These are phyloP conservation scores for Phaenicophaeus curvirostris DNA, from an alignment of 2,797 vertebrate genomes.

Conservation along the genomic window DNA sequence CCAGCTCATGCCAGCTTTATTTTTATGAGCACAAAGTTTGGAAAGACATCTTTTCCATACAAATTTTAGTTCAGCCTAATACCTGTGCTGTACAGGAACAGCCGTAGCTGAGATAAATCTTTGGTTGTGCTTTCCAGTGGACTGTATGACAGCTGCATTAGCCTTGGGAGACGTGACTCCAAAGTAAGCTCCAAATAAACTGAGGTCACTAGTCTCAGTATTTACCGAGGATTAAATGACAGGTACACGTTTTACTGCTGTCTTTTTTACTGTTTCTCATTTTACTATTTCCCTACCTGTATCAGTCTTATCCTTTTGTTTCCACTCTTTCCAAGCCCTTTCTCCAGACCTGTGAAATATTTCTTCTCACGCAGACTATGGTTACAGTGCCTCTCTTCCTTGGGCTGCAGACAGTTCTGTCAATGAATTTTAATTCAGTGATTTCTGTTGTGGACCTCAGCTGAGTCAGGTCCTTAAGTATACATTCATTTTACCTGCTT, in stretches of 20 bases:
- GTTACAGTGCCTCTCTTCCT: background rate
- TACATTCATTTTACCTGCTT: background rate
- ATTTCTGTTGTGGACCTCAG: background rate
- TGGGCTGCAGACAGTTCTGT: background rate
- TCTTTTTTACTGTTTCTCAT: conserved; percentile 44
- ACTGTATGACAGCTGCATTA: background rate
- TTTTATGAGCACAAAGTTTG: background rate
- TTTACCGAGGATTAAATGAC: conserved; percentile 52
- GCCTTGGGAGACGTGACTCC: background rate
- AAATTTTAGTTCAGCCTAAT: background rate
- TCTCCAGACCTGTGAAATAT: background rate
- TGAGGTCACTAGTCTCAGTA: background rate
- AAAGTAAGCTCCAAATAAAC: background rate
- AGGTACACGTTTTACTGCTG: conserved; percentile 57
- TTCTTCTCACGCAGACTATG: background rate
- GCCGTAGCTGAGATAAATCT: background rate
- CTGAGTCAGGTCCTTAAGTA: background rate
- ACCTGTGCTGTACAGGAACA: background rate
- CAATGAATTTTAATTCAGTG: background rate
- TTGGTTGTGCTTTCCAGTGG: background rate
- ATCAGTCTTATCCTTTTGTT: background rate
- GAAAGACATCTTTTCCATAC: background rate
- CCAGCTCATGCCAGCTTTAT: background rate
- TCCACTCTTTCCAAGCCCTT: background rate
- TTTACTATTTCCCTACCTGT: background rate